phyloP scores from a whole-genome alignment of 35 echinoderm and acorn worm genomes.

The Eucidaris tribuloides region DNA sequence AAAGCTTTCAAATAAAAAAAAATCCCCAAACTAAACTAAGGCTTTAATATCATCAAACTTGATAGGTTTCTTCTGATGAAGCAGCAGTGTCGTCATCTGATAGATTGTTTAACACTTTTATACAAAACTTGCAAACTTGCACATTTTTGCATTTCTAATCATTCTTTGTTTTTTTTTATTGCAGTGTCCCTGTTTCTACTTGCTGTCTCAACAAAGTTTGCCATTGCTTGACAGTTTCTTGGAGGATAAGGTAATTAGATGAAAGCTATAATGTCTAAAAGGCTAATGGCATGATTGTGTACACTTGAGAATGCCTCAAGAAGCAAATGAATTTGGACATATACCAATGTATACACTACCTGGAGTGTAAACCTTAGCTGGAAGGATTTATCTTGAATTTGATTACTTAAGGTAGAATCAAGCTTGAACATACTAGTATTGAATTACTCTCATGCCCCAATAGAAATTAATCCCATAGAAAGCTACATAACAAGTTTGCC shows the following conservation, averaged over 20 bases:
- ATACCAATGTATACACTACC: neutral
- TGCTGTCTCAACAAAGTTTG: constrained; percentile 34
- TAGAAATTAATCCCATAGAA: no score
- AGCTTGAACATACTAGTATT: no score
- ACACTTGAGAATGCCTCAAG: neutral
- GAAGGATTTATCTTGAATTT: neutral
- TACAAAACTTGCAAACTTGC: neutral
- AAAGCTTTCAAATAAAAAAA: no score
- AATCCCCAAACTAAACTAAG: no score
- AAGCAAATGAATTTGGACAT: neutral
- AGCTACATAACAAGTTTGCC: no score
- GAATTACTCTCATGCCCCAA: no score
- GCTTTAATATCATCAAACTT: no score
- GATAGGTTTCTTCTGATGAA: neutral
- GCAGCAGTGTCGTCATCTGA: neutral
- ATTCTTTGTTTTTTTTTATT: neutral
- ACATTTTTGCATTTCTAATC: neutral
- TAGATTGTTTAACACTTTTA: neutral
- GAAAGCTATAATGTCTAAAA: neutral
- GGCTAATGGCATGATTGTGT: neutral
- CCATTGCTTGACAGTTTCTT: constrained; percentile 4
- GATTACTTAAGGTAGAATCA: neutral
- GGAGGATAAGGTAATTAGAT: neutral
- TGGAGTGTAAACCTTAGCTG: neutral
- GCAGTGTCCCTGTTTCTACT: constrained; percentile 56